A percentile compares a stretch with the other conserved stretches of the same genome.
Evolutionary conservation across 1,140 invertebrate genomes (phyloP).

Genomic region (Caenorhabditis briggsae): DNA sequence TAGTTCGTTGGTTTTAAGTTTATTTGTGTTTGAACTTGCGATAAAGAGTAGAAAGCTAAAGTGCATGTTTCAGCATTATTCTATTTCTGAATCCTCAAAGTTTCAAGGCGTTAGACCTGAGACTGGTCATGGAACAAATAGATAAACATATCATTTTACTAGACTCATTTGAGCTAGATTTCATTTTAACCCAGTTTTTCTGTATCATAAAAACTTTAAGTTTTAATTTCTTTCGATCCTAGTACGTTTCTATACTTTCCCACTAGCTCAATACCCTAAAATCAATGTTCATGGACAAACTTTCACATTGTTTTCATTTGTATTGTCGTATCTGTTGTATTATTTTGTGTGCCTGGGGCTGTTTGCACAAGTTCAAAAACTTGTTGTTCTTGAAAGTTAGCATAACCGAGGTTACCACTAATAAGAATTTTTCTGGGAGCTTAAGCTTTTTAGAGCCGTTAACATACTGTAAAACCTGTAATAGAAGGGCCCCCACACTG

Average conservation of each 20-base stretch:
- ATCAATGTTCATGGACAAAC: constrained; percentile 35
- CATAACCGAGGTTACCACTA: neutral
- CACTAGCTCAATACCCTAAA: neutral
- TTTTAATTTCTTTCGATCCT: neutral
- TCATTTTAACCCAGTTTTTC: no score
- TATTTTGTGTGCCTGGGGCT: neutral
- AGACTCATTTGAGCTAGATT: no score
- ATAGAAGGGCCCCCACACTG: no score
- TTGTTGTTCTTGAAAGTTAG: neutral
- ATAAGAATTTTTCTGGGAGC: no score
- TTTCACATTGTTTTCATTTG: constrained; percentile 5
- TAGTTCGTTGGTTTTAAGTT: neutral
- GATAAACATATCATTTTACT: no score
- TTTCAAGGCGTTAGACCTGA: no score
- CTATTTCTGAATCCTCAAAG: neutral
- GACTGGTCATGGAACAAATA: no score
- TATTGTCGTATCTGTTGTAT: neutral
- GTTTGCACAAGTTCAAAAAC: constrained; percentile 5
- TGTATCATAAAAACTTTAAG: no score
- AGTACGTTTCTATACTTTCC: neutral
- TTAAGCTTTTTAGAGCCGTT: no score
- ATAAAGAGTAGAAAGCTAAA: neutral
- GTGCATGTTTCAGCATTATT: constrained; percentile 4
- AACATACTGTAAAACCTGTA: no score
- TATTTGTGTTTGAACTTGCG: neutral